Evolutionary conservation across 2,797 vertebrate species (phyloP), one percentile per base, ranked within the genome.

Genomic region (Syngnathus acus): DNA sequence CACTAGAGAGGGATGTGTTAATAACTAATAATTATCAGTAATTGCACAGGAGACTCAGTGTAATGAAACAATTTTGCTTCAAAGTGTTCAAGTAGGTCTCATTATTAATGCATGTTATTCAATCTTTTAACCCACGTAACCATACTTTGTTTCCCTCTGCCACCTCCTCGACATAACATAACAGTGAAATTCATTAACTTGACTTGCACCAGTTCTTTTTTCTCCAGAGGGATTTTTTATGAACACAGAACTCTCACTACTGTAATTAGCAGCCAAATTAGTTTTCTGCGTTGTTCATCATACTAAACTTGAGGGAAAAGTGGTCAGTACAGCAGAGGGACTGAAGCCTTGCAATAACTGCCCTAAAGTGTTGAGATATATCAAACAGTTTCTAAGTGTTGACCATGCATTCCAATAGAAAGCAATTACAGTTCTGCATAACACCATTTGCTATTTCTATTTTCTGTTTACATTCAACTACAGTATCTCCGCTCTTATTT

Each of bases 181-280:
- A 42, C n/a, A 38, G 40, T 43, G 60, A 62, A 62, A 62, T 43
- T 45, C 21, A 45, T 62, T 62, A 62, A 62, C 54, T 17, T 57
- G 54, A 45, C 40, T 45, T 40, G 42, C 26, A 16, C 40, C 39
- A 43, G 59, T 62, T 62, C 13, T 62, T 23, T 62, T 62, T 13
- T 43, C 40, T 45, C 60, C 40, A 23, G 40, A 45, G 60, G 40
- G 59, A 21, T 13, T 42, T 32, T 16, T 62, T 62, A 43, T 62
- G 58, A 45, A 45, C 40, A 62, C n/a, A 14, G 39, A 43, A 62
- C 40, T 23, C 60, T 62, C 40, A 43, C 23, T 23, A 10, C 40
- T 62, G n/a, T 40, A 45, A 45, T 62, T 62, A 62, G 40, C 42
- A 26, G 60, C 60, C 21, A 43, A 14, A 45, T 62, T 23, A 62